Percentiles rank a stretch among this genome's conserved stretches.
Evolutionary conservation across 2,888 invertebrate species (phyloP).

Genomic region (Cheilosia soror): DNA sequence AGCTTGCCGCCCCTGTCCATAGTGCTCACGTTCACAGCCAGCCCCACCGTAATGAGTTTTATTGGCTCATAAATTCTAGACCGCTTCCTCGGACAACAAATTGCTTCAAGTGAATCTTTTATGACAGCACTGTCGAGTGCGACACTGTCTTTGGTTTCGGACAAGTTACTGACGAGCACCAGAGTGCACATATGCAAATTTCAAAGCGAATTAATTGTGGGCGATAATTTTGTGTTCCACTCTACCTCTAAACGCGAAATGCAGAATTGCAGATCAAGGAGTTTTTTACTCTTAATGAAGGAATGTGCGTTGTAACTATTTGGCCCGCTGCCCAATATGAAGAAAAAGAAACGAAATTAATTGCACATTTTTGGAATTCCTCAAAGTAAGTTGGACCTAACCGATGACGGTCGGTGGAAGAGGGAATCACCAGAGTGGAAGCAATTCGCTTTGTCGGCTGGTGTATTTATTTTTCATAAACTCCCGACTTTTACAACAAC

Average conservation of each 20-base stretch:
- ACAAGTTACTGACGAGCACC: conserved; percentile 21
- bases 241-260: neutral
- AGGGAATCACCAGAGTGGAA: neutral
- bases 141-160: conserved; percentile 45
- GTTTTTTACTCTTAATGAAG: conserved; percentile 47
- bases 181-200: conserved; percentile 30
- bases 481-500: conserved; percentile 42
- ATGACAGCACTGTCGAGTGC: conserved; percentile 39
- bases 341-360: conserved; percentile 77
- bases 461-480: conserved; percentile 25
- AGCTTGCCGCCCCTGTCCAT: conserved; percentile 23
- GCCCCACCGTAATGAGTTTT: conserved; percentile 57
- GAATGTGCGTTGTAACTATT: conserved; percentile 57
- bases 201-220: conserved; percentile 45
- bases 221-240: conserved; percentile 42
- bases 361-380: conserved; percentile 78
- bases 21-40: conserved; percentile 19
- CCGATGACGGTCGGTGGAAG: conserved; percentile 5
- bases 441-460: conserved; percentile 55
- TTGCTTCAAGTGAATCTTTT: conserved; percentile 49
- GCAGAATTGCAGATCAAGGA: conserved; percentile 12
- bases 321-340: conserved; percentile 57
- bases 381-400: conserved; percentile 45
- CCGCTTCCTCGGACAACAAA: conserved; percentile 42
- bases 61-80: conserved; percentile 62